Percentiles rank a stretch among this genome's conserved stretches.
These are phyloP conservation scores for Graptemys geographica DNA, from an alignment of 2,797 vertebrate genomes.

Conservation along the genomic window DNA sequence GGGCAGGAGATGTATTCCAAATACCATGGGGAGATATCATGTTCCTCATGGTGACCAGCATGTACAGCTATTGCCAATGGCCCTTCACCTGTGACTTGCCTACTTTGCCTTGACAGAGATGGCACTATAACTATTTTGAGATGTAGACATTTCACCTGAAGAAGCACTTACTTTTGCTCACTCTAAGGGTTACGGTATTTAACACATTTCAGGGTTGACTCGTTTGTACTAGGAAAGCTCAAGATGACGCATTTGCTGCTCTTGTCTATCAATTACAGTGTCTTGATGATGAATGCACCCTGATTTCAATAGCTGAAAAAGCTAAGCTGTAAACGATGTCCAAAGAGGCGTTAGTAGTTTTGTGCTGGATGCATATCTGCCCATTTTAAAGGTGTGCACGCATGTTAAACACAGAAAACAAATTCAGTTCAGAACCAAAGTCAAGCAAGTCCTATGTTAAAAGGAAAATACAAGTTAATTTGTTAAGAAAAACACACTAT, in stretches of 20 bases:
- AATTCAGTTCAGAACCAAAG: background rate
- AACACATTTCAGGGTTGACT: background rate
- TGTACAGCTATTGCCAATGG: background rate
- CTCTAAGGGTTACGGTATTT: background rate
- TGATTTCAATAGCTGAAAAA: conserved; percentile 2
- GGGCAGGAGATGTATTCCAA: background rate
- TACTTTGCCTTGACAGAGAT: background rate
- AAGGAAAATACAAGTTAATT: background rate
- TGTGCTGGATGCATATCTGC: background rate
- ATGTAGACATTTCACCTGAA: background rate
- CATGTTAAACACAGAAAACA: background rate
- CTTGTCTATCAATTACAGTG: background rate
- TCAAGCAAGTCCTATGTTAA: background rate
- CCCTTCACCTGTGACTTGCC: background rate
- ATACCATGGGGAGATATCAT: background rate
- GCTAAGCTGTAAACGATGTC: background rate
- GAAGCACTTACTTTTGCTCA: background rate
- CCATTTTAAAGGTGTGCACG: background rate
- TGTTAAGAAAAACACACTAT: background rate
- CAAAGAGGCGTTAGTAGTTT: background rate
- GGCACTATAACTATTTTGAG: background rate
- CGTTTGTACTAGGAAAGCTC: background rate
- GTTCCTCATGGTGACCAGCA: background rate
- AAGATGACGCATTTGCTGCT: background rate
- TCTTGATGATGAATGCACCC: background rate